Evolutionary conservation across 2,797 vertebrate species (phyloP), one percentile per base, ranked within the genome.

Genomic region (Antennarius maculatus): DNA sequence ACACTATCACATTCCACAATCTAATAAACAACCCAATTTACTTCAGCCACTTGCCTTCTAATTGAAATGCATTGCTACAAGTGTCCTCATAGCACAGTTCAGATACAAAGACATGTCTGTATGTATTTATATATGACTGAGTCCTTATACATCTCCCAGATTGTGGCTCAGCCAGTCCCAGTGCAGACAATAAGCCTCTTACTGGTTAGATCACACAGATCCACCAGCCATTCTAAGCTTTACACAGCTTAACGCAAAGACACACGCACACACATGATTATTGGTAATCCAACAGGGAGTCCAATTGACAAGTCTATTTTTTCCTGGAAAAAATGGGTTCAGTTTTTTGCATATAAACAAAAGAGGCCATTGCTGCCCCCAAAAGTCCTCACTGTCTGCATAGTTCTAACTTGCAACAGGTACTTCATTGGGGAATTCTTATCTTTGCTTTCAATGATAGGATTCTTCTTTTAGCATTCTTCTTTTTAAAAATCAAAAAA

Each of bases 111-210:
- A 56, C 3, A 31, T 54, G 59, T 68, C 8, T 53, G n/a, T 54
- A 49, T 28, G 31, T 43, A 46, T 34, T 34, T 42, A 52, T 59
- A 57, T 76, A 67, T 16, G 59, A 47, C 39, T 37, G 61, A 48
- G 37, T 54, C 53, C 61, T 46, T 18, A 23, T 8, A 49, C 83
- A 76, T 60, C 74, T 66, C 53, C 65, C 63, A 80, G 82, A 86
- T 67, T 74, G 60, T 5, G 50, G 57, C 68, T 74, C 69, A 85
- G 77, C 86, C 52, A 69, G 71, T 84, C 75, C 67, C 85, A 80
- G 79, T 67, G 59, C 76, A 88, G 86, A 86, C 82, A 88, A 86
- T 90, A 92, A 91, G 88, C 90, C 46, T 88, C 89, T 92, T 91
- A 91, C 76, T 84, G 79, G 85, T 89, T 81, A 85, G 88, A 90